Percentiles rank a stretch among this genome's conserved stretches.
Evolutionary conservation across 2,113 vertebrate species (phyloP).

Genomic region (Shinisaurus crocodilurus): DNA sequence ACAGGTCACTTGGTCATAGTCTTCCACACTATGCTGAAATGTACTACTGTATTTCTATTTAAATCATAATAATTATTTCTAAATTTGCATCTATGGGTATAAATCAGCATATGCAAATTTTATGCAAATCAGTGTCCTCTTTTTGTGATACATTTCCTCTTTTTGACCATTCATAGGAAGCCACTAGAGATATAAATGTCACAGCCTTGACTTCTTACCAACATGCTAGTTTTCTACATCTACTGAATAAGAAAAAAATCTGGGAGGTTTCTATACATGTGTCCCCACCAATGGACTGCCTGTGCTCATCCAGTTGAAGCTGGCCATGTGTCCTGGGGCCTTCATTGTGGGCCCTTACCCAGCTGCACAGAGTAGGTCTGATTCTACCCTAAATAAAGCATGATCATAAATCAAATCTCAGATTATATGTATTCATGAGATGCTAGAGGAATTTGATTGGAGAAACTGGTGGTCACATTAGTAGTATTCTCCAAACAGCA

Average conservation of each 20-base stretch:
- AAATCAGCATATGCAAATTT: no score
- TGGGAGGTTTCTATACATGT: no score
- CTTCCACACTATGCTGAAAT: no score
- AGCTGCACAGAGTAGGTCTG: neutral
- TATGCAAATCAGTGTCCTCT: no score
- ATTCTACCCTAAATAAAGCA: neutral
- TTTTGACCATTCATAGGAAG: no score
- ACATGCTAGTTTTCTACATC: neutral
- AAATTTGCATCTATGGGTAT: no score
- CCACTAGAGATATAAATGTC: neutral
- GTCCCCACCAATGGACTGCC: neutral
- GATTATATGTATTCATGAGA: neutral
- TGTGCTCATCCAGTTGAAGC: neutral
- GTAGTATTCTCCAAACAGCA: constrained; percentile 14
- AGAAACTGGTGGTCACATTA: constrained; percentile 1
- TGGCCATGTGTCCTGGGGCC: neutral
- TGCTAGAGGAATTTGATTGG: constrained; percentile 2
- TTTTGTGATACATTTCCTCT: no score
- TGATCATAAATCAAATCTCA: neutral
- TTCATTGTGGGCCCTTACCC: neutral
- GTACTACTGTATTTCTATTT: no score
- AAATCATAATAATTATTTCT: no score
- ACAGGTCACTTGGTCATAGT: no score
- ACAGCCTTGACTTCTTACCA: neutral
- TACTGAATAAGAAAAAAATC: no score